These are phyloP conservation scores for Trogon surrucura DNA, from an alignment of 2,113 vertebrate genomes.

Conservation along the genomic window DNA sequence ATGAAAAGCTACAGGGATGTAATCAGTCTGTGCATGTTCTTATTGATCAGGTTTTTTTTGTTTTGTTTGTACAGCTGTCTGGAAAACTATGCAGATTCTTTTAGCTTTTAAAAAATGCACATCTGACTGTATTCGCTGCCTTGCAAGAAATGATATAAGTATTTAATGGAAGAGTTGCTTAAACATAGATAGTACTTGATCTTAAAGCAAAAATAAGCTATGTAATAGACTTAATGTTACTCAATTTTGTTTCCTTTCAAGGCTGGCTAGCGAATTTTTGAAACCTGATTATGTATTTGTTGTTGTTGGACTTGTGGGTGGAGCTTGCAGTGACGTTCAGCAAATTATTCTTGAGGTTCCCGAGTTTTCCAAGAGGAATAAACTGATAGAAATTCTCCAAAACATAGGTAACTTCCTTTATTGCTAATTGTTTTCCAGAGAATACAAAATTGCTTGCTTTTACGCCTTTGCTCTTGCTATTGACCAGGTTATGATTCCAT, in stretches of 20 bases:
- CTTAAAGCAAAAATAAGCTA: background rate
- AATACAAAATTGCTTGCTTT: background rate
- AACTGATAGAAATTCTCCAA: constrained; percentile 86
- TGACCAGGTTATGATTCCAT: background rate
- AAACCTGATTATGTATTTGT: constrained; percentile 89
- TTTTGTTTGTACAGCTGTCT: background rate
- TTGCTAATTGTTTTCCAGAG: background rate
- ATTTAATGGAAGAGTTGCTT: background rate
- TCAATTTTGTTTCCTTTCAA: constrained; percentile 63
- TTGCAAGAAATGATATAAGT: background rate
- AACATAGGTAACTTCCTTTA: constrained; percentile 77
- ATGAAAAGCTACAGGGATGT: background rate
- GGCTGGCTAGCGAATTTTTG: constrained; percentile 88
- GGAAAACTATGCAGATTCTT: background rate
- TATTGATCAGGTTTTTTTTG: background rate
- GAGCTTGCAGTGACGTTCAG: constrained; percentile 92
- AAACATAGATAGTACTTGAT: background rate
- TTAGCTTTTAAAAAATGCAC: background rate
- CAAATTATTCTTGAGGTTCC: constrained; percentile 85
- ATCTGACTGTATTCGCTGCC: background rate
- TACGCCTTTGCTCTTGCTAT: background rate
- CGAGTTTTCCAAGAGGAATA: constrained; percentile 85
- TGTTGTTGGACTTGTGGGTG: constrained; percentile 89
- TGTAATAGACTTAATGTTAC: accelerated
- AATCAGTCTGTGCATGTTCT: background rate